Conservation (phyloP, 2,888 invertebrate genomes). For the Saturnia japonica region DNA sequence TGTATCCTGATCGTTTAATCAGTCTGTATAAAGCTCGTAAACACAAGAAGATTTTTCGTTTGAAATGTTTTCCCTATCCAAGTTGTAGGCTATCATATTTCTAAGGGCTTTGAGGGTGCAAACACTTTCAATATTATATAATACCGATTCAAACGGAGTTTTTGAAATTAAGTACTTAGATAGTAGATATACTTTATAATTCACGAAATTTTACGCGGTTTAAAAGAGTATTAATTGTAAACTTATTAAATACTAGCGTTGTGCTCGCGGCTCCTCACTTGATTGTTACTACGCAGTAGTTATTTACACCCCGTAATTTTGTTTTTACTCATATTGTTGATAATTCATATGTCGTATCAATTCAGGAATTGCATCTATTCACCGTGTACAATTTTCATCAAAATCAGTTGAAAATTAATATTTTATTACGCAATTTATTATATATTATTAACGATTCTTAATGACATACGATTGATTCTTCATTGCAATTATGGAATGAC, state of each 20-base stretch:
- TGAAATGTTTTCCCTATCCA: neutral
- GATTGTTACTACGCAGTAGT: too few relatives aligned
- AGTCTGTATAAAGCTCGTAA: neutral
- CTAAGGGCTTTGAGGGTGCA: neutral
- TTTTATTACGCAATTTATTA: too few relatives aligned
- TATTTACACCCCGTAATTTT: too few relatives aligned
- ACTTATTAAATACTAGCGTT: neutral
- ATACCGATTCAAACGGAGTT: neutral
- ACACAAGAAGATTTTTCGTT: neutral
- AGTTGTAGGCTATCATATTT: slow-evolving; percentile 7
- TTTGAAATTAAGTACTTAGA: neutral
- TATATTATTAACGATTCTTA: too few relatives aligned
- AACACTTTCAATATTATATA: neutral
- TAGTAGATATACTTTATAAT: neutral
- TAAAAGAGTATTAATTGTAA: neutral
- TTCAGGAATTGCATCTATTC: too few relatives aligned
- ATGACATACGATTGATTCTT: too few relatives aligned
- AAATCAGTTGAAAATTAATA: too few relatives aligned
- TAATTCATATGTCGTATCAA: too few relatives aligned
- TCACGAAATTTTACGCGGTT: neutral
- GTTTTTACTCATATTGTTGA: too few relatives aligned
- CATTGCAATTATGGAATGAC: too few relatives aligned
- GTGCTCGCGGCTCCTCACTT: too few relatives aligned
- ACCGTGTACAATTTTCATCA: too few relatives aligned
- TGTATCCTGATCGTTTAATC: neutral